phyloP scores from a whole-genome alignment of 2,113 vertebrate species.

The Lagopus muta region DNA sequence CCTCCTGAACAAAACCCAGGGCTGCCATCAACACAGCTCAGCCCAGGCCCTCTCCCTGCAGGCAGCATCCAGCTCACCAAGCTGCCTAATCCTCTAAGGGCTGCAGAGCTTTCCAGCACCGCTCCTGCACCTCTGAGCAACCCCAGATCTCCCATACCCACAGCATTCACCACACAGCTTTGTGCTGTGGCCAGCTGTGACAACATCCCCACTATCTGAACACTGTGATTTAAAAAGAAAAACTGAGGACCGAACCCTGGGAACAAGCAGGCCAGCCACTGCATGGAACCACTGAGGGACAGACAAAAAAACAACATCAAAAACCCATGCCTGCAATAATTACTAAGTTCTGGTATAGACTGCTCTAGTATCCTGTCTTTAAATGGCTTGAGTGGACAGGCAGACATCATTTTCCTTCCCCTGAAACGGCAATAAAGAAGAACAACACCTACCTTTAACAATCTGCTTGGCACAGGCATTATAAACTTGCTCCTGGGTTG shows the following conservation, averaged over 20 bases:
- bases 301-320: background rate
- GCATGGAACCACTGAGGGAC: fast-evolving
- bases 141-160: background rate
- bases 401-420: background rate
- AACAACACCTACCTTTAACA: conserved; percentile 86
- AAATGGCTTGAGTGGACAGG: background rate
- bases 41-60: background rate
- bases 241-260: fast-evolving
- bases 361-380: background rate
- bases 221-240: background rate
- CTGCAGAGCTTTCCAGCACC: background rate
- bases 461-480: conserved; percentile 93
- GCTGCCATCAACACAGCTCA: background rate
- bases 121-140: background rate
- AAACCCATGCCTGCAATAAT: background rate
- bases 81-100: fast-evolving
- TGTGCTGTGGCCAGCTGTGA: background rate
- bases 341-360: background rate
- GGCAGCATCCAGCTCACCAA: background rate
- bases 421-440: background rate
- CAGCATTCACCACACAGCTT: fast-evolving
- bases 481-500: conserved; percentile 91
- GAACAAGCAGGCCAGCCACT: background rate
- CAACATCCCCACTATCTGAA: background rate
- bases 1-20: background rate